phyloP scores from a whole-genome alignment of 2,888 invertebrate species.

The Thecocarcelia acutangulata region DNA sequence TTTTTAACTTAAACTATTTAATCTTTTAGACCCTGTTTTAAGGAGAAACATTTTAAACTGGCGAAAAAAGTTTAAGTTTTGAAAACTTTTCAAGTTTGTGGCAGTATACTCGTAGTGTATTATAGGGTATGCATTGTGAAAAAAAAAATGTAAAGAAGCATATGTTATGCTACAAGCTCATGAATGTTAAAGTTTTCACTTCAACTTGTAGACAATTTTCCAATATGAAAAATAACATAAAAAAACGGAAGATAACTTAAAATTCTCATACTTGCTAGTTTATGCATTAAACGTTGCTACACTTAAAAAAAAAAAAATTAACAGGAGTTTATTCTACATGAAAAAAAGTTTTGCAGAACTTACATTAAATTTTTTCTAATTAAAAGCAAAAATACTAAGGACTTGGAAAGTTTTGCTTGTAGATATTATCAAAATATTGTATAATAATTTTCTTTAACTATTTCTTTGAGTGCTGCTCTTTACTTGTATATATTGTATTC shows the following conservation, averaged over 20 bases:
- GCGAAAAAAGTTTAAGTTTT: conserved; percentile 11
- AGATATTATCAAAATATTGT: too few relatives aligned
- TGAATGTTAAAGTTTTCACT: conserved; percentile 39
- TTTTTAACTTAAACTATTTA: conserved; percentile 27
- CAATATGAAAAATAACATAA: neutral
- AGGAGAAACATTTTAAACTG: neutral
- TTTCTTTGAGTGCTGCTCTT: too few relatives aligned
- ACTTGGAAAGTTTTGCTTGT: too few relatives aligned
- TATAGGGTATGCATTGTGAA: conserved; percentile 37
- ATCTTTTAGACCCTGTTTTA: conserved; percentile 26
- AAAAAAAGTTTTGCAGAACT: too few relatives aligned
- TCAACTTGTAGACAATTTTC: conserved; percentile 21
- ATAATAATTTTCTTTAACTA: too few relatives aligned
- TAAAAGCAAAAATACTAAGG: too few relatives aligned
- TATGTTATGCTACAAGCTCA: conserved; percentile 43
- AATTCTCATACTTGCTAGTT: neutral
- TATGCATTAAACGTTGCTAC: neutral
- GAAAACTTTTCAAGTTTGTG: conserved; percentile 27
- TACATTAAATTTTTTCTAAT: too few relatives aligned
- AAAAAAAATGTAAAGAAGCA: conserved; percentile 43
- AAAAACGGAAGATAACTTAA: conserved; percentile 9
- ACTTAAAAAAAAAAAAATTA: too few relatives aligned
- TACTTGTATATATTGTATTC: neutral
- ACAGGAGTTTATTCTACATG: too few relatives aligned
- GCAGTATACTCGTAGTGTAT: conserved; percentile 21